Evolutionary conservation across 53 echinoderm and acorn worm genomes (phyloP).

Genomic region (Luidia sarsii): DNA sequence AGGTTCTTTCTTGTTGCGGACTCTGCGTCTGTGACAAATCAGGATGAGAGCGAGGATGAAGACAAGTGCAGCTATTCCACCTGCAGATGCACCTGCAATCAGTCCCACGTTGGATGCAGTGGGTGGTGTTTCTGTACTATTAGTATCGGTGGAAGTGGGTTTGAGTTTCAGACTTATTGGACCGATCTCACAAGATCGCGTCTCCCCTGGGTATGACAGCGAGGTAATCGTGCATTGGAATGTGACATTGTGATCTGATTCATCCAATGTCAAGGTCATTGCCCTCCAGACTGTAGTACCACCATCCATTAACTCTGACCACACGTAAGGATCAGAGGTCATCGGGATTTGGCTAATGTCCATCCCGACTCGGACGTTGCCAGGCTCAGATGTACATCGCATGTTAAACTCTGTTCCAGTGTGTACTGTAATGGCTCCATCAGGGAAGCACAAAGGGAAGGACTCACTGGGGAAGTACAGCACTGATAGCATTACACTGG

Average conservation of each 20-base stretch:
- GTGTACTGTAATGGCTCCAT: not conserved
- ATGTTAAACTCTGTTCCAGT: not conserved
- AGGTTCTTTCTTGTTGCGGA: not conserved
- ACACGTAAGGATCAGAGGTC: not conserved
- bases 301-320: not conserved
- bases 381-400: not conserved
- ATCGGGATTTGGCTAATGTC: not conserved
- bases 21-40: not conserved
- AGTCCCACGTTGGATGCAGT: not conserved
- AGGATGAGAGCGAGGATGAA: not conserved
- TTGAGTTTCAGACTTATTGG: not conserved
- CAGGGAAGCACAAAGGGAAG: slow-evolving; percentile 1
- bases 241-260: not conserved
- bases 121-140: too few species aligned
- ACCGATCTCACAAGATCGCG: not conserved
- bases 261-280: not conserved
- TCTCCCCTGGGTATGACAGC: not conserved
- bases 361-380: not conserved
- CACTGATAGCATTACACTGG: not conserved
- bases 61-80: slow-evolving; percentile 9
- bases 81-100: slow-evolving; percentile 21
- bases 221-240: slow-evolving; percentile 2
- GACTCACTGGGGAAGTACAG: not conserved
- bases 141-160: too few species aligned
- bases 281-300: not conserved